Evolutionary conservation across 64 coral and sea anemone genomes (phyloP), one percentile per base, ranked within the genome.

Genomic region (Catalaphyllia jardinei): DNA sequence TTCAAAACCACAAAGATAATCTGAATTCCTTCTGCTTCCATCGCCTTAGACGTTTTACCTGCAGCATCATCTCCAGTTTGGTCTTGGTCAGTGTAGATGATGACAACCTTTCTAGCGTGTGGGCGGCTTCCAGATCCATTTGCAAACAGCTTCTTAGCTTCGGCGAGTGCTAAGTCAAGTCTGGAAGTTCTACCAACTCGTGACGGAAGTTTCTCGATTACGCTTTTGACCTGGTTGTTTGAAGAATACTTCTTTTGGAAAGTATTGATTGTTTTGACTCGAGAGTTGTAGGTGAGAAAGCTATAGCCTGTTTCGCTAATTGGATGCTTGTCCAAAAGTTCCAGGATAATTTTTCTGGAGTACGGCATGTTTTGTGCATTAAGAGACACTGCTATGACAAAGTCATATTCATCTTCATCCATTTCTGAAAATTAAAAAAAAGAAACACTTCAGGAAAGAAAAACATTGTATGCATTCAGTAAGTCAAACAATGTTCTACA

Each of bases 61-160:
- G 82, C 82, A 17, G 83, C 90, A 65, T 76, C 72, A 54, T 72
- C 61, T 52, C 29, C 67, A 17, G 75, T 89, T 10, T 83, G 82
- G 39, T 79, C 84, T 42, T 57, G 29, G 73, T 92, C 90, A 15
- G 84, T 92, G 83, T 87, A 92, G 22, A 92, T 29, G 29, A 92
- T 64, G 61, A 92, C 73, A 63, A 87, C 90, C 65, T 79, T 97
- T 51, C 88, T 93, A 2, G 89, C 92, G 52, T 78, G 20, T 12
- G 76, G 55, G 55, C 88, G 82, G 52, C 81, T 51, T 6, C 89
- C 91, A 11, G 88, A 83, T 64, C 29, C 79, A 19, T 59, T 57
- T 29, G 76, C 73, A 31, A 97, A 91, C 78, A 97, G 72, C 72
- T 89, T 80, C 60, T 78, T 88, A 2, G 88, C 95, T 81, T 91